phyloP scores from a whole-genome alignment of 2,888 invertebrate genomes.

The Lumbricus terrestris region DNA sequence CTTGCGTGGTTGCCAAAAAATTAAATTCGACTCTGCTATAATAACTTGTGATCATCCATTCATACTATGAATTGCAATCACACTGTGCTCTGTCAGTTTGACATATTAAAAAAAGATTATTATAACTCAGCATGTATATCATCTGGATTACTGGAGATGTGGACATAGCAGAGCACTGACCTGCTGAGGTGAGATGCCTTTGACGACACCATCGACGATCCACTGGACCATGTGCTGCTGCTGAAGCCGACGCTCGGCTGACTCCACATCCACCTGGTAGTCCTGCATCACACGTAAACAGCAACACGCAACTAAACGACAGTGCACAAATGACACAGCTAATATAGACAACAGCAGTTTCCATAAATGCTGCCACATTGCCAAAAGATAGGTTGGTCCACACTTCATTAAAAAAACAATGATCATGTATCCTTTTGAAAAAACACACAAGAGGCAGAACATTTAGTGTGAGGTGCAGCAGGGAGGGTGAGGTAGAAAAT shows the following conservation, averaged over 20 bases:
- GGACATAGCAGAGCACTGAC: constrained; percentile 45
- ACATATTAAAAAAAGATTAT: too few species aligned
- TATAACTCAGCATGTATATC: not conserved
- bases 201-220: constrained; percentile 78
- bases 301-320: not conserved
- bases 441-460: not conserved
- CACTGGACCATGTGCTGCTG: constrained; percentile 93
- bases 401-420: too few species aligned
- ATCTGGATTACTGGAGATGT: not conserved
- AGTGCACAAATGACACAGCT: not conserved
- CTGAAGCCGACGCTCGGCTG: constrained; percentile 77
- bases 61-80: too few species aligned
- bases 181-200: constrained; percentile 88
- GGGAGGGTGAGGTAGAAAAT: too few species aligned
- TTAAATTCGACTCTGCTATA: too few species aligned
- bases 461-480: too few species aligned
- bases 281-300: constrained; percentile 63
- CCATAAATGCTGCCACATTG: too few species aligned
- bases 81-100: too few species aligned
- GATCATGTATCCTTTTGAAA: not conserved
- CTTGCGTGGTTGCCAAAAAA: too few species aligned
- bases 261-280: constrained; percentile 84
- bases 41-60: too few species aligned
- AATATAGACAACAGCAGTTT: too few species aligned
- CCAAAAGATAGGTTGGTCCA: too few species aligned